phyloP scores from a whole-genome alignment of 92 coral and sea anemone genomes.

The Ricordea florida region DNA sequence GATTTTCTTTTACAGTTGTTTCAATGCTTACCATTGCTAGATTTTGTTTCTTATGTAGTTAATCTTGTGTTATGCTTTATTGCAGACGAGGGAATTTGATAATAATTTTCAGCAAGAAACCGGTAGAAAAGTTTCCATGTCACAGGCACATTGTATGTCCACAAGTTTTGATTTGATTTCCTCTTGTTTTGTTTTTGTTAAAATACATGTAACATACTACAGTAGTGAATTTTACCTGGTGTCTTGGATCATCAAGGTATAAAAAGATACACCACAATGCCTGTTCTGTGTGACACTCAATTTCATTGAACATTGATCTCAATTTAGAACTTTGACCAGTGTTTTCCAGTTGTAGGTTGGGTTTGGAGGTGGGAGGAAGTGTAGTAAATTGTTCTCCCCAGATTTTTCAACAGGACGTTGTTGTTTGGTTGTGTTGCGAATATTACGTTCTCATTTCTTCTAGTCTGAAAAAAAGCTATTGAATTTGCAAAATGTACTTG shows the following conservation, averaged over 20 bases:
- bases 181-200: background rate
- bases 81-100: constrained; percentile 88
- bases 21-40: background rate
- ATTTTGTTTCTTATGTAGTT: background rate
- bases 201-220: background rate
- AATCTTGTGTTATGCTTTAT: background rate
- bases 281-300: too few species aligned
- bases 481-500: background rate
- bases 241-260: too few species aligned
- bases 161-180: background rate
- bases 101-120: constrained; percentile 60
- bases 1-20: background rate
- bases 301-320: too few species aligned
- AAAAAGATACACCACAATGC: too few species aligned
- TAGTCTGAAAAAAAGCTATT: background rate
- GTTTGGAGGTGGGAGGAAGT: too few species aligned
- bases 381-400: too few species aligned
- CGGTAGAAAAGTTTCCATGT: constrained; percentile 76
- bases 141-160: constrained; percentile 81
- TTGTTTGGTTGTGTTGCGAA: too few species aligned
- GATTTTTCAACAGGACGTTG: too few species aligned
- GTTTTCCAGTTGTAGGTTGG: too few species aligned
- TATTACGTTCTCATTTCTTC: too few species aligned
- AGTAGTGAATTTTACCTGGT: too few species aligned
- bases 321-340: too few species aligned